A percentile compares a stretch with the other conserved stretches of the same genome.
These are phyloP conservation scores for Drosophila fuyamai DNA, from an alignment of 1,140 invertebrate genomes.

Conservation along the genomic window DNA sequence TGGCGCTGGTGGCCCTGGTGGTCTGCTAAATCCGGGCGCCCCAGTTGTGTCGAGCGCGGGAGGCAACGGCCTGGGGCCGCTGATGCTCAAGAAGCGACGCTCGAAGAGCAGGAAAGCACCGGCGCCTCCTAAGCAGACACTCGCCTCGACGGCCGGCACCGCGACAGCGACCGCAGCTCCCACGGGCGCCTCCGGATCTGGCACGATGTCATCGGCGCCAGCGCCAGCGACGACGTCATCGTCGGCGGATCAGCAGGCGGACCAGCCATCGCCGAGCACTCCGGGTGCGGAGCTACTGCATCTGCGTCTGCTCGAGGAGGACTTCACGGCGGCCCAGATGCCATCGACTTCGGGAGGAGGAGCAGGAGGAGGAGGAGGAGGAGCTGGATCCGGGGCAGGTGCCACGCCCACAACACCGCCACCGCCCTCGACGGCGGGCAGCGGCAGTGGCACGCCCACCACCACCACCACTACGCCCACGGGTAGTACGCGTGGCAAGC, in stretches of 20 bases:
- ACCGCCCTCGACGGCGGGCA: constrained; percentile 17
- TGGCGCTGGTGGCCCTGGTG: constrained; percentile 77
- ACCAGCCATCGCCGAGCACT: constrained; percentile 8
- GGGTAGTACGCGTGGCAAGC: constrained; percentile 58
- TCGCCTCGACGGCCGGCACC: constrained; percentile 56
- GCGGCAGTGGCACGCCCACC: constrained; percentile 38
- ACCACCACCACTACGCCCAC: constrained; percentile 56
- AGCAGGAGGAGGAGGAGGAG: constrained; percentile 1
- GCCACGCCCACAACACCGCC: constrained; percentile 47
- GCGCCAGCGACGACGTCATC: constrained; percentile 40
- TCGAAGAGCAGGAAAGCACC: constrained; percentile 90
- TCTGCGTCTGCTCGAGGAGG: constrained; percentile 77
- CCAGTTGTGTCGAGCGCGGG: constrained; percentile 85
- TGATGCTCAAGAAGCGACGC: constrained; percentile 88
- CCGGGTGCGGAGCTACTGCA: constrained; percentile 57
- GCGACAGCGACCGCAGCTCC: constrained; percentile 41
- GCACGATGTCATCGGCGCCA: constrained; percentile 70
- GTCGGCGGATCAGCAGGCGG: constrained; percentile 17
- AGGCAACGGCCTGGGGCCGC: constrained; percentile 87
- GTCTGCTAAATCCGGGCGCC: constrained; percentile 84
- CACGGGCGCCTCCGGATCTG: constrained; percentile 63
- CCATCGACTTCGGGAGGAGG: constrained; percentile 22
- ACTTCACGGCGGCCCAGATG: constrained; percentile 61
- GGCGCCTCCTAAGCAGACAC: constrained; percentile 86
- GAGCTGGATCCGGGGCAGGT: constrained; percentile 1